Base-by-base conservation (phyloP, 2,797 vertebrate species). In the Danionella dracula region DNA sequence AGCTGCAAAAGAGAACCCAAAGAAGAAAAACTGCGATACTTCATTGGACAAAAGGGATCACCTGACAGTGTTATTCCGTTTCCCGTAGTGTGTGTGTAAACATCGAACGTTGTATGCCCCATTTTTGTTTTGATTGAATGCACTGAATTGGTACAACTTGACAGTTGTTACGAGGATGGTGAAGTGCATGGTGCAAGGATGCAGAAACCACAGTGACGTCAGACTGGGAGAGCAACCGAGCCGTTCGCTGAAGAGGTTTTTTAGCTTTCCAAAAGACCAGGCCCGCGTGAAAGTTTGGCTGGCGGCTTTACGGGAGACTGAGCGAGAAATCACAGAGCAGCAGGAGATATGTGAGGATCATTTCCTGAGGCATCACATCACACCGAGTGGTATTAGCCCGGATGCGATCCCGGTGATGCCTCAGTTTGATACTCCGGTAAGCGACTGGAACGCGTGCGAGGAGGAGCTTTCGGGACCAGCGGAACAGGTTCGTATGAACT, bases 141-240 rank as follows among this genome's bases (percentile, higher is more conserved):
- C 31, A 34, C n/a, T n/a, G n/a, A n/a, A n/a, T 16, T 9, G 11
- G 12, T 42, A 13, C 9, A 34, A 56, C 45, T 37, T 9, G 16
- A 8, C 12, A 19, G 1, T 31, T 51, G 71, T 45, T 50, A 16
- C 7, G 16, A 78, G 40, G 51, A 89, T 89, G 87, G 85, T 84
- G 59, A 89, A 86, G 79, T 90, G 88, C 34, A 81, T 80, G 20
- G 88, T 90, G 1, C 76, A 82, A 2, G 84, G 84, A 6, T 90
- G 88, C 73, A 78, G 72, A 37, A 90, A 84, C 80, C 81, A 82
- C 8, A 50, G 9, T 20, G 72, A 72, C 13, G 16, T 72, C 0
- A 73, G 59, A 64, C 68, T 74, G 5, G 76, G 66, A 5, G 17
- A 62, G 32, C 42, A 66, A 8, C 58, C 12, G 40, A 72, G 49